These are phyloP conservation scores for Hippasteria phrygiana DNA, from an alignment of 53 echinoderm and acorn worm genomes.

Conservation along the genomic window DNA sequence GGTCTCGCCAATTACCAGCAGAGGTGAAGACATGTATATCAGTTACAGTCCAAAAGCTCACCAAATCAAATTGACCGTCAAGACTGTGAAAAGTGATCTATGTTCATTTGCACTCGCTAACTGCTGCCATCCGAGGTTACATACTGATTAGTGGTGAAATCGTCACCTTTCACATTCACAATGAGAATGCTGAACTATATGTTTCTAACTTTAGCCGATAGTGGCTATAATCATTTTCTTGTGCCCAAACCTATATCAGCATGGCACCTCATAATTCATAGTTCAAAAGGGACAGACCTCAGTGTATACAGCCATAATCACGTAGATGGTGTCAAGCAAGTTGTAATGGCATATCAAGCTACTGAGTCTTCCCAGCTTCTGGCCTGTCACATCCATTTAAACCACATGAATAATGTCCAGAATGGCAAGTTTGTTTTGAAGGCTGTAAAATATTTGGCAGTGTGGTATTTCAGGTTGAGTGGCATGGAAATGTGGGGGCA, in stretches of 20 bases:
- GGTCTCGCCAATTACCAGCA: not conserved
- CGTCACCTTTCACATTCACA: not conserved
- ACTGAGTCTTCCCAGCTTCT: not conserved
- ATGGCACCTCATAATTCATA: slow-evolving; percentile 25
- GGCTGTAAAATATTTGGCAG: slow-evolving; percentile 6
- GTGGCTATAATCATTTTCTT: not conserved
- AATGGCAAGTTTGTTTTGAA: not conserved
- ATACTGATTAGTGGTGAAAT: not conserved
- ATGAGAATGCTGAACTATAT: not conserved
- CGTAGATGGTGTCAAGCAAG: slow-evolving; percentile 25
- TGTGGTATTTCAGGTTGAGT: not conserved
- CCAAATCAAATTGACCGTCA: not conserved
- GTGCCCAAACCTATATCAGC: not conserved
- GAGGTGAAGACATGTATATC: not conserved
- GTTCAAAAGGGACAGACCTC: not conserved
- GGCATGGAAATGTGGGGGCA: not conserved
- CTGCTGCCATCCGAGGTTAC: not conserved
- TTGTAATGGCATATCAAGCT: slow-evolving; percentile 13
- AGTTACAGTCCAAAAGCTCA: not conserved
- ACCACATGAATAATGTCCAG: not conserved
- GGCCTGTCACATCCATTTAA: not conserved
- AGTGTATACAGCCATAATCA: slow-evolving; percentile 1
- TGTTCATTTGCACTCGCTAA: not conserved
- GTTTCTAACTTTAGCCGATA: not conserved
- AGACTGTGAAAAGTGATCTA: not conserved